Percentiles rank a stretch among this genome's conserved stretches.
phyloP scores from a whole-genome alignment of 53 echinoderm and acorn worm species.

The Crossaster papposus region DNA sequence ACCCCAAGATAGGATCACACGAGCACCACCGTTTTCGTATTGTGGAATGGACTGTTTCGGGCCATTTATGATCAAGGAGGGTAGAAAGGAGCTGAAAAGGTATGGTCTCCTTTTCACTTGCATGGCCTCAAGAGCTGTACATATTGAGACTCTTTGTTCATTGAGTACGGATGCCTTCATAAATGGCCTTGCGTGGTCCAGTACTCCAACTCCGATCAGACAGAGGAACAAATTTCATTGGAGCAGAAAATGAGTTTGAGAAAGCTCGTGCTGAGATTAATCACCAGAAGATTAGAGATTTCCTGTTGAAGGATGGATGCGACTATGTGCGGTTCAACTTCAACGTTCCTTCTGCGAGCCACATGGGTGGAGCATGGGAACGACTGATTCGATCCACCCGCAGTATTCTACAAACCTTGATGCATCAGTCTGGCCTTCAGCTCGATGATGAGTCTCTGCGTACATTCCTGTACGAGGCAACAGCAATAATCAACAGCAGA shows the following conservation, averaged over 20 bases:
- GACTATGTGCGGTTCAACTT: constrained; percentile 63
- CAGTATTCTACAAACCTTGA: constrained; percentile 58
- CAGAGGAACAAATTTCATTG: constrained; percentile 71
- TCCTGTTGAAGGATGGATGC: constrained; percentile 38
- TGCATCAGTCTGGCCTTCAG: constrained; percentile 62
- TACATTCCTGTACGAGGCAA: constrained; percentile 69
- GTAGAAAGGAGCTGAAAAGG: constrained; percentile 71
- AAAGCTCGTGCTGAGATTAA: constrained; percentile 42
- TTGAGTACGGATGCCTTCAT: constrained; percentile 75
- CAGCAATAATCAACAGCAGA: constrained; percentile 69
- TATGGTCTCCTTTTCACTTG: constrained; percentile 76
- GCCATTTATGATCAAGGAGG: constrained; percentile 66
- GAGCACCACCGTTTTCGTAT: constrained; percentile 65
- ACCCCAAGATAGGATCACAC: constrained; percentile 57
- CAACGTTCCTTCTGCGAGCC: constrained; percentile 65
- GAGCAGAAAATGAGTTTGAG: constrained; percentile 50
- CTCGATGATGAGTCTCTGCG: constrained; percentile 74
- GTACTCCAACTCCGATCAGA: constrained; percentile 70
- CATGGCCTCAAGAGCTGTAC: constrained; percentile 75
- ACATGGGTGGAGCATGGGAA: constrained; percentile 78
- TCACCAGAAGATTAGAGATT: constrained; percentile 43
- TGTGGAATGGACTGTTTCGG: constrained; percentile 77
- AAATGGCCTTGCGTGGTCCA: constrained; percentile 70
- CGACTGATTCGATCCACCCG: constrained; percentile 69
- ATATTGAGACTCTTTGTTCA: constrained; percentile 63